Evolutionary conservation across 92 coral and sea anemone genomes (phyloP), one percentile per base, ranked within the genome.

Genomic region (Pocillopora grandis): DNA sequence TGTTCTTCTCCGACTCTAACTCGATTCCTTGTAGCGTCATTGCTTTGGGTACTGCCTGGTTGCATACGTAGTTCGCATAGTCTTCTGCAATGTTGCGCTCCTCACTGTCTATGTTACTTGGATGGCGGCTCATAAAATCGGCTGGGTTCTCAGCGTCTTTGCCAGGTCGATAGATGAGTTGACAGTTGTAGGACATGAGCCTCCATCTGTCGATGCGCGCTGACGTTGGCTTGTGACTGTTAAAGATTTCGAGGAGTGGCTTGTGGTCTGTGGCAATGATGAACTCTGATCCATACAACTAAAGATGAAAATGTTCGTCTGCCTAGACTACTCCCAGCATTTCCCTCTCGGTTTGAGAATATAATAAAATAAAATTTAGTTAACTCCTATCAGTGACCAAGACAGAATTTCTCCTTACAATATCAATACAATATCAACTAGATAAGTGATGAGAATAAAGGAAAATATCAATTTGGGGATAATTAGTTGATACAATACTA

Each of bases 121-220:
- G 95, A 12, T 91, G 89, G 21, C 90, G 63, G 87, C 89, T 88
- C 59, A 91, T 81, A 64, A 88, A 88, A 15, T 89, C 90, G 19
- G 90, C 95, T 10, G 95, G 91, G 49, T 88, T 88, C 19, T 76
- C 80, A 55, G 75, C 87, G 35, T 88, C 88, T 71, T 76, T 86
- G 12, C 89, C 92, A 12, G 90, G 90, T 49, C 88, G 75, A 71
- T 88, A 88, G 12, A 76, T 57, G 33, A 91, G 80, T 18, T 88
- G 67, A 72, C 87, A 85, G 84, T 84, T 60, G 71, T 88, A 85
- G 3, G 90, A 88, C 85, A 85, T 71, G 21, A 64, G 1, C 68
- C 68, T 64, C 68, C 68, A 19, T 6, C n/a, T n/a, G n/a, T n/a
- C n/a, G n/a, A n/a, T n/a, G n/a, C n/a, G n/a, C n/a, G n/a, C n/a